A percentile compares a stretch with the other conserved stretches of the same genome.
phyloP scores from a whole-genome alignment of 2,113 vertebrate genomes.

The Dromiciops gliroides region DNA sequence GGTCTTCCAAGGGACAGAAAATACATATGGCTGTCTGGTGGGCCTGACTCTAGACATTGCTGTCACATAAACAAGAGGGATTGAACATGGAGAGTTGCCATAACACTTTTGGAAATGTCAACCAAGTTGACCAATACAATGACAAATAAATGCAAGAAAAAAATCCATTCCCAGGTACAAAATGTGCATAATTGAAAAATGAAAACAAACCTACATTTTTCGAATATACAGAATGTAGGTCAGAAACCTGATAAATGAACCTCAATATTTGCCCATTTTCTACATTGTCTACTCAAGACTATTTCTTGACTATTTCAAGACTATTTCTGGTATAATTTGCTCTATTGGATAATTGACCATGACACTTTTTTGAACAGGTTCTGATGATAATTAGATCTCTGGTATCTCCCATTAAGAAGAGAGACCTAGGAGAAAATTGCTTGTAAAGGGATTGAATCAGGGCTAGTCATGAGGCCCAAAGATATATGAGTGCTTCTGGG shows the following conservation, averaged over 20 bases:
- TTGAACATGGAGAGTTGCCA: constrained; percentile 14
- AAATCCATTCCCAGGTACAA: constrained; percentile 52
- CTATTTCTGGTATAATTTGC: neutral
- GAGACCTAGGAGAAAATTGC: neutral
- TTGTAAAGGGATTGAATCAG: neutral
- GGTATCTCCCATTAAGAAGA: constrained; percentile 8
- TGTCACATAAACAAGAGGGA: neutral
- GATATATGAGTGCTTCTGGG: neutral
- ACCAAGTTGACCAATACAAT: neutral
- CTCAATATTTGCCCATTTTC: constrained; percentile 39
- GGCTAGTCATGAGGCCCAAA: neutral
- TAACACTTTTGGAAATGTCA: constrained; percentile 58
- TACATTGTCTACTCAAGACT: neutral
- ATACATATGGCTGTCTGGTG: neutral
- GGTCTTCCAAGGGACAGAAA: neutral
- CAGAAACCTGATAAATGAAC: constrained; percentile 53
- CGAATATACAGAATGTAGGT: constrained; percentile 67
- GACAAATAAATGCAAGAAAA: neutral
- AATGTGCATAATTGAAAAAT: constrained; percentile 66
- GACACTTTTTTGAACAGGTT: neutral
- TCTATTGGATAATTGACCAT: neutral
- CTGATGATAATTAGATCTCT: neutral
- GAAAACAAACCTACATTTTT: constrained; percentile 65
- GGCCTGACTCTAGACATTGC: neutral
- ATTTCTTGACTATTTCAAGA: constrained; percentile 47